Evolutionary conservation across 1,140 invertebrate species (phyloP).

Genomic region (Pseudobourletiella spinata): DNA sequence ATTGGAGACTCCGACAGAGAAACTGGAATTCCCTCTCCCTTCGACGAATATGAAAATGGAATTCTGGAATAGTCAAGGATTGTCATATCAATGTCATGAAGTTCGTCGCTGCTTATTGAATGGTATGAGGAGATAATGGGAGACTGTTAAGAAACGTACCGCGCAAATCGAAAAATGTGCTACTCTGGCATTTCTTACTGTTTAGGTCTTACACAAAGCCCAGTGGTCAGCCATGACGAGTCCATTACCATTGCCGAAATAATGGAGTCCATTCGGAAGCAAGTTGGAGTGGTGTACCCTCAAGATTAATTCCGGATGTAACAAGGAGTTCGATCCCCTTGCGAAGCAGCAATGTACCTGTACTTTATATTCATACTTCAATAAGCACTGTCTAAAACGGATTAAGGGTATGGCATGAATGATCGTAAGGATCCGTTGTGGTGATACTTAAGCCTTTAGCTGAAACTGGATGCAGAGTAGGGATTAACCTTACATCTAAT

Average conservation of each 20-base stretch:
- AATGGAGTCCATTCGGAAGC: conserved; percentile 55
- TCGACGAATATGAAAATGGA: conserved; percentile 45
- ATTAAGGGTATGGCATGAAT: no score
- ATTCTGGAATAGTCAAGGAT: conserved; percentile 58
- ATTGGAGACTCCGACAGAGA: conserved; percentile 28
- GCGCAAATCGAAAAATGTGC: no score
- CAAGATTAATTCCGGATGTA: conserved; percentile 43
- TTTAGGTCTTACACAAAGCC: conserved; percentile 54
- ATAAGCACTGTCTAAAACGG: no score
- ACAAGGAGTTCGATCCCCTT: no score
- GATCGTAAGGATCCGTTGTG: no score
- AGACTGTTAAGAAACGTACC: background rate
- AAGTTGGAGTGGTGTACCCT: conserved; percentile 46
- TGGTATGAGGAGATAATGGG: conserved; percentile 41
- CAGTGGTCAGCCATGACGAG: conserved; percentile 49
- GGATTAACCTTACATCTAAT: no score
- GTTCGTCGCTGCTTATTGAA: conserved; percentile 55
- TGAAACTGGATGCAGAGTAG: background rate
- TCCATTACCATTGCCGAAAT: conserved; percentile 53
- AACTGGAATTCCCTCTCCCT: conserved; percentile 49
- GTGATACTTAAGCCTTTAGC: no score
- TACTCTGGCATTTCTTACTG: background rate
- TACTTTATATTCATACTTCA: no score
- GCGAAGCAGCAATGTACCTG: no score
- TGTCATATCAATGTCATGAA: conserved; percentile 64